phyloP scores from a whole-genome alignment of 2,113 vertebrate species.

The Telmatochromis sp. region DNA sequence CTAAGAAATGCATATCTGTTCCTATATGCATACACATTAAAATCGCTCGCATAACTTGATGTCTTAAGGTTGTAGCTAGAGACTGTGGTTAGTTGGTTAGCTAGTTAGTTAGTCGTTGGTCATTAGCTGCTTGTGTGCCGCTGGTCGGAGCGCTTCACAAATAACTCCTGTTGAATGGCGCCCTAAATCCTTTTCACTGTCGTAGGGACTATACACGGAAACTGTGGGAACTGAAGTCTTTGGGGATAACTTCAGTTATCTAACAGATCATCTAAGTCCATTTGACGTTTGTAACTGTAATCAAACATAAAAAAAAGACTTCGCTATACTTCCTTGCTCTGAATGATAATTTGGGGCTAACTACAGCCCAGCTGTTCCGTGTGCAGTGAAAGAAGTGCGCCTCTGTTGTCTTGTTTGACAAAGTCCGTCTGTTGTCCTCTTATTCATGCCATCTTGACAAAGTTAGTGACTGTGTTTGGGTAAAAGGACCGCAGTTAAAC shows the following conservation, averaged over 20 bases:
- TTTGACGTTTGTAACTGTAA: background rate
- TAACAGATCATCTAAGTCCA: background rate
- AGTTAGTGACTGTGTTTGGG: background rate
- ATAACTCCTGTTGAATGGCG: background rate
- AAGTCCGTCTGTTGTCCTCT: background rate
- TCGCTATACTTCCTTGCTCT: background rate
- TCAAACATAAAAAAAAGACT: background rate
- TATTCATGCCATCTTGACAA: background rate
- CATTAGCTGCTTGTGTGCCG: background rate
- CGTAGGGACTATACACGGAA: background rate
- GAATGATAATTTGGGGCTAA: background rate
- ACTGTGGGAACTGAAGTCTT: background rate
- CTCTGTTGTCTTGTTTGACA: background rate
- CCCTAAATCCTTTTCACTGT: background rate
- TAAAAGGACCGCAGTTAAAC: background rate
- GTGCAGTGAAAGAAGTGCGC: background rate
- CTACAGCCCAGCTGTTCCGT: background rate
- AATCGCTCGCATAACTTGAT: background rate
- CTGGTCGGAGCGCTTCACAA: background rate
- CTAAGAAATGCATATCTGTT: background rate
- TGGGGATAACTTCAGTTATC: background rate
- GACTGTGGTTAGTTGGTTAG: background rate
- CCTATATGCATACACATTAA: fast-evolving
- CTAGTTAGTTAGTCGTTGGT: background rate
- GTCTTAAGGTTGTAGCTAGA: background rate